Evolutionary conservation across 2,797 vertebrate genomes (phyloP).

Genomic region (Rhabdomys pumilio): DNA sequence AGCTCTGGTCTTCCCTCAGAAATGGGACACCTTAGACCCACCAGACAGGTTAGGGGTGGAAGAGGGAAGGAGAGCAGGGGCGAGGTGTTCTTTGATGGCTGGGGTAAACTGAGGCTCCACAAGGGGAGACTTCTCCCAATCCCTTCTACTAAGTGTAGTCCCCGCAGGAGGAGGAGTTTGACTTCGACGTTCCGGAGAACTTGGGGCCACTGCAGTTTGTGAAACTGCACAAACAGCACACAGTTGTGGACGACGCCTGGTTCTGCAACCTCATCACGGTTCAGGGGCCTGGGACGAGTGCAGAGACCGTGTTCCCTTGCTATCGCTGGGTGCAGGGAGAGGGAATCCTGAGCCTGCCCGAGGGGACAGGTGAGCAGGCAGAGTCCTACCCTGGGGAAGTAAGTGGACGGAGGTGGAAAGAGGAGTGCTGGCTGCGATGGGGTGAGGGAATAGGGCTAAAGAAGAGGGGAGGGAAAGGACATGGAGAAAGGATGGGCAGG

Average conservation of each 20-base stretch:
- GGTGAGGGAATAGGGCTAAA: background rate
- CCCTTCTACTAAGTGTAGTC: background rate
- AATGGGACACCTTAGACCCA: background rate
- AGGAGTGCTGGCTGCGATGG: too few species aligned
- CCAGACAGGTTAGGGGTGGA: background rate
- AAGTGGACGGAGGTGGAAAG: too few species aligned
- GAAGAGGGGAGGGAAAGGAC: background rate
- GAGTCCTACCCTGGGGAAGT: background rate
- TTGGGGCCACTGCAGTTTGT: conserved; percentile 82
- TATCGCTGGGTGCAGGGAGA: conserved; percentile 78
- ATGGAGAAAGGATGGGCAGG: background rate
- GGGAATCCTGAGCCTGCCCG: conserved; percentile 48
- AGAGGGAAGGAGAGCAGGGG: background rate
- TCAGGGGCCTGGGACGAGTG: background rate
- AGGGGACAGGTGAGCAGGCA: conserved; percentile 88
- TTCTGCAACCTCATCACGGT: conserved; percentile 81
- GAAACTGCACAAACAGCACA: conserved; percentile 80
- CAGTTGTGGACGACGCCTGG: conserved; percentile 83
- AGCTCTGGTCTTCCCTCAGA: background rate
- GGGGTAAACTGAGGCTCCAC: background rate
- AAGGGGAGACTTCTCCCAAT: background rate
- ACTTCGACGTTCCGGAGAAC: conserved; percentile 61
- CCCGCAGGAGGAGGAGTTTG: conserved; percentile 79
- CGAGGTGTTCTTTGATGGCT: background rate
- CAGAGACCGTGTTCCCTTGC: conserved; percentile 73